Base-by-base conservation (phyloP, 2,888 invertebrate genomes). In the Philereme transversata region DNA sequence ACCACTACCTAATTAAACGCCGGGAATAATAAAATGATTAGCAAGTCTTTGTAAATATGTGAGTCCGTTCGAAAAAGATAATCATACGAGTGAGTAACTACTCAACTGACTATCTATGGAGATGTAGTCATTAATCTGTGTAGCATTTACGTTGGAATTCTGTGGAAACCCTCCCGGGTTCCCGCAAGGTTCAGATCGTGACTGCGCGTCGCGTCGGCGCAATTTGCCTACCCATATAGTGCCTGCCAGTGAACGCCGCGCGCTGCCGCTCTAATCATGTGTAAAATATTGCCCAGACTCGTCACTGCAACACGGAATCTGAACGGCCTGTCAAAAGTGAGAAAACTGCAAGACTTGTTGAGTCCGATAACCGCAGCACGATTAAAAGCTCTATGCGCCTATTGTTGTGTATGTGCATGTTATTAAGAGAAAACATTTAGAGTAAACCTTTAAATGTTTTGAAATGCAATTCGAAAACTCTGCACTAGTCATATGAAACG, bases 171-270 rank as follows among this genome's bases (percentile, higher is more conserved):
- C 85, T 84, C 87, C 84, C 83, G 86, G 82, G 88, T 87, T 88
- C 88, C 87, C 86, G 89, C 79, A 87, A 86, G 86, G 91, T 90
- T 90, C 87, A 90, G 83, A 87, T 92, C 91, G 91, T 92, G 91
- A 91, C 90, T 88, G 76, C 84, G 86, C 84, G 86, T 86, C 89
- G 89, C 86, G 84, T 85, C 86, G 84, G 81, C 81, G 90, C 91
- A 92, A 92, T 92, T 92, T 90, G 91, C 91, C 90, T 90, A 89
- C 88, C 89, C 90, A 91, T 90, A 90, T 87, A 89, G 85, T 83
- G 87, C 84, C 78, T 82, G 87, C 84, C 82, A 78, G 82, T 76
- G 80, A 75, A 75, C 81, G 76, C 83, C 78, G 82, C 84, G 9
- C 44, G 51, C n/a, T n/a, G n/a, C 64, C 60, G 62, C 68, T 90